A percentile compares a stretch with the other conserved stretches of the same genome.
Conservation (phyloP, 2,888 invertebrate species). For the Polietes domitor region DNA sequence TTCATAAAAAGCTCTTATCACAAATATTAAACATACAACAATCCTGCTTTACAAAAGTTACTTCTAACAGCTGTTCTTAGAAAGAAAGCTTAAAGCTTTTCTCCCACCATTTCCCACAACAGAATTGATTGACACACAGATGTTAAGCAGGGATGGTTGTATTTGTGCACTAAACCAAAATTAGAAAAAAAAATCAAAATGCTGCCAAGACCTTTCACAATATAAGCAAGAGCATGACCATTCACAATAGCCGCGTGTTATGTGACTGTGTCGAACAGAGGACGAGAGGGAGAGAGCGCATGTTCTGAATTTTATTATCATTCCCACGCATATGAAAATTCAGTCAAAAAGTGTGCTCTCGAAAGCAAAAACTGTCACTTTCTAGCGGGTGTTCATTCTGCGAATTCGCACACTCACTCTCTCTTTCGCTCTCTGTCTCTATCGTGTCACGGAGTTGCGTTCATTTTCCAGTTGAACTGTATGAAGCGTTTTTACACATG, state of each 20-base stretch:
- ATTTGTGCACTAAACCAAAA: neutral
- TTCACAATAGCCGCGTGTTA: neutral
- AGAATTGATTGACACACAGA: neutral
- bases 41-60: neutral
- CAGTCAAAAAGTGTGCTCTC: constrained; percentile 1
- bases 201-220: neutral
- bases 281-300: neutral
- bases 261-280: neutral
- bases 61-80: constrained; percentile 1
- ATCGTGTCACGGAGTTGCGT: neutral
- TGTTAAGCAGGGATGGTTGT: neutral
- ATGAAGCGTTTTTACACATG: constrained; percentile 13
- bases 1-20: no score
- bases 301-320: constrained; percentile 2
- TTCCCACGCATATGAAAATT: constrained; percentile 28
- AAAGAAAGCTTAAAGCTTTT: neutral
- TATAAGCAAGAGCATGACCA: neutral
- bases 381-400: neutral
- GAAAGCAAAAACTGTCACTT: neutral
- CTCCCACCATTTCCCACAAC: neutral
- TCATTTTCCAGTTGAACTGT: constrained; percentile 40
- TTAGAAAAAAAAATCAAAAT: neutral
- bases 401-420: neutral
- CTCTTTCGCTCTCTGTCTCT: neutral
- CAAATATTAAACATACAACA: no score